A percentile compares a stretch with the other conserved stretches of the same genome.
Conservation (phyloP, 2,888 invertebrate species). For the Aspidapion aeneum region DNA sequence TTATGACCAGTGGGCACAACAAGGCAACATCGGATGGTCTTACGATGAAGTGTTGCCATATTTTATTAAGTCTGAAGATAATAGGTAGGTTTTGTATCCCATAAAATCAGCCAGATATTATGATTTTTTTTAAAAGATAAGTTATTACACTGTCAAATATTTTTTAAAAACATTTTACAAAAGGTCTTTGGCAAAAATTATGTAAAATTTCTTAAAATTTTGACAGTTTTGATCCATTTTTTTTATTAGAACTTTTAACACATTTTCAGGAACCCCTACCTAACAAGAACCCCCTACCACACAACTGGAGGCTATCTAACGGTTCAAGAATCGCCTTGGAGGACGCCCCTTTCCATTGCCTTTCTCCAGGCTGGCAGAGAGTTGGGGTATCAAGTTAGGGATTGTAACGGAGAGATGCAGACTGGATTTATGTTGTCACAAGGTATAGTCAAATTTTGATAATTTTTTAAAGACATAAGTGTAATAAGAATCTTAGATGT, state of each 20-base stretch:
- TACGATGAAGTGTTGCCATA: constrained; percentile 79
- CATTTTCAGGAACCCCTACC: constrained; percentile 63
- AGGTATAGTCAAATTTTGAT: constrained; percentile 21
- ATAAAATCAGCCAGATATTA: no score
- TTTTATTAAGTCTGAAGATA: constrained; percentile 85
- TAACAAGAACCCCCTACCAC: constrained; percentile 72
- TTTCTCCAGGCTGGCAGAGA: constrained; percentile 80
- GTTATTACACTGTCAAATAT: no score
- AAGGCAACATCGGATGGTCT: constrained; percentile 85
- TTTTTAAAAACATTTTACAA: no score
- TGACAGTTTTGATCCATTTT: no score
- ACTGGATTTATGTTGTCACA: constrained; percentile 87
- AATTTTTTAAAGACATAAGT: no score
- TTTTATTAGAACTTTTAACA: no score
- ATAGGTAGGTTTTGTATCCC: constrained; percentile 55
- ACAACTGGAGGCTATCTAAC: constrained; percentile 76
- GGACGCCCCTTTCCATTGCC: constrained; percentile 75
- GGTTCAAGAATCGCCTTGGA: constrained; percentile 82
- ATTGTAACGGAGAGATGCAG: constrained; percentile 78
- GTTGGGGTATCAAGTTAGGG: constrained; percentile 76
- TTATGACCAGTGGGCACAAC: constrained; percentile 81
- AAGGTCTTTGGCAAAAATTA: no score
- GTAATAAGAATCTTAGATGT: no score
- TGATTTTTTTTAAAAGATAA: no score
- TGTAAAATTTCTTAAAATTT: no score